A percentile compares a stretch with the other conserved stretches of the same genome.
phyloP scores from a whole-genome alignment of 1,140 invertebrate genomes.

The Drosophila kanapiae region DNA sequence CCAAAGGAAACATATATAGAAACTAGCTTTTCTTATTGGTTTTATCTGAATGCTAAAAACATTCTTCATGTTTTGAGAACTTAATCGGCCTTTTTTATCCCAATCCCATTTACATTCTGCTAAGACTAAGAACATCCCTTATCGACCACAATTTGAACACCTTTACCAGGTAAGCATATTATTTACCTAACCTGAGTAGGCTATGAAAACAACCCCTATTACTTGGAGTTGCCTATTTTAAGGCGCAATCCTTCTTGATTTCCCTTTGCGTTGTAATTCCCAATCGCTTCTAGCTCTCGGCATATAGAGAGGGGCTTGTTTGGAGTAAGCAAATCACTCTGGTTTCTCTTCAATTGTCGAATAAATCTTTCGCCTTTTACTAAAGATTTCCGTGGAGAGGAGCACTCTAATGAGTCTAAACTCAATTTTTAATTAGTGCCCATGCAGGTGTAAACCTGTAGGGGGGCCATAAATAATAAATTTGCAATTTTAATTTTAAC shows the following conservation, averaged over 20 bases:
- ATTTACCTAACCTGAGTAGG: neutral
- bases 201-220: neutral
- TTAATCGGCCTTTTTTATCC: neutral
- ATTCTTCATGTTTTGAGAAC: neutral
- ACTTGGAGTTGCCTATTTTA: neutral
- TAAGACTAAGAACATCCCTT: neutral
- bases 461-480: conserved; percentile 5
- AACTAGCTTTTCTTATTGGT: too few relatives aligned
- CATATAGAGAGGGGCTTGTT: neutral
- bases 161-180: neutral
- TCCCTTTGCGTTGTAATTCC: neutral
- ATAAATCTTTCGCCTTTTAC: conserved; percentile 87
- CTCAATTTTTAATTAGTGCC: conserved; percentile 26
- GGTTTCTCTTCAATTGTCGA: conserved; percentile 84
- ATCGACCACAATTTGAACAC: neutral
- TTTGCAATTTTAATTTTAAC: too few relatives aligned
- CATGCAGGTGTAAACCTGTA: conserved; percentile 1
- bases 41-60: too few relatives aligned
- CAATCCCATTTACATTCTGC: neutral
- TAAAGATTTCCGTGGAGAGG: conserved; percentile 86
- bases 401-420: conserved; percentile 85
- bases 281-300: neutral
- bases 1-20: too few relatives aligned
- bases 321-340: conserved; percentile 37
- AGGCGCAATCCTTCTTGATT: neutral